These are phyloP conservation scores for Microchrysa polita DNA, from an alignment of 2,888 invertebrate genomes.

Conservation along the genomic window DNA sequence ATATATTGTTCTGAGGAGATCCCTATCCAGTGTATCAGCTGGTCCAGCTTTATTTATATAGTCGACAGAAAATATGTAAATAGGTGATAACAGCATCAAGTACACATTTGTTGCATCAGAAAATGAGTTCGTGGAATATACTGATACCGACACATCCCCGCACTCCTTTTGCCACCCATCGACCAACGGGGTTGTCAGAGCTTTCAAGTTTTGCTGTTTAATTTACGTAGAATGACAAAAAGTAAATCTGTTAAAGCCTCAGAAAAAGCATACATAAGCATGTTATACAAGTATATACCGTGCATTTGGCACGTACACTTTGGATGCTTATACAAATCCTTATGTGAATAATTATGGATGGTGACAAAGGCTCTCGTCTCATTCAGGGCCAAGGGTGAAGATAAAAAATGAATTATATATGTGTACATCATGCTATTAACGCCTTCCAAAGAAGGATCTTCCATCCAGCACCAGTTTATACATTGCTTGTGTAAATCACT, in stretches of 20 bases:
- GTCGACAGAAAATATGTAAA: neutral
- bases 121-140: neutral
- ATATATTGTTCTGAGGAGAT: neutral
- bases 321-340: neutral
- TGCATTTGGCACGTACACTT: too few relatives aligned
- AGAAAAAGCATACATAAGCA: too few relatives aligned
- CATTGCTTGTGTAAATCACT: neutral
- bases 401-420: neutral
- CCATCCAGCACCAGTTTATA: neutral
- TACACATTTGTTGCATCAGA: slow-evolving; percentile 32
- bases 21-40: neutral
- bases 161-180: neutral
- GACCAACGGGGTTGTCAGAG: neutral
- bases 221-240: slow-evolving; percentile 6
- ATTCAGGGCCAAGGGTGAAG: slow-evolving; percentile 18
- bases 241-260: neutral
- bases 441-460: neutral
- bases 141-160: neutral
- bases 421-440: neutral
- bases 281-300: too few relatives aligned
- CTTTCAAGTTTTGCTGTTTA: slow-evolving; percentile 21
- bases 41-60: neutral
- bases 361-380: neutral
- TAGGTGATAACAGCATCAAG: slow-evolving; percentile 23
- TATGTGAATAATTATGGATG: slow-evolving; percentile 8